Conservation (phyloP, 2,113 vertebrate species). For the Pogonocichla stellata region DNA sequence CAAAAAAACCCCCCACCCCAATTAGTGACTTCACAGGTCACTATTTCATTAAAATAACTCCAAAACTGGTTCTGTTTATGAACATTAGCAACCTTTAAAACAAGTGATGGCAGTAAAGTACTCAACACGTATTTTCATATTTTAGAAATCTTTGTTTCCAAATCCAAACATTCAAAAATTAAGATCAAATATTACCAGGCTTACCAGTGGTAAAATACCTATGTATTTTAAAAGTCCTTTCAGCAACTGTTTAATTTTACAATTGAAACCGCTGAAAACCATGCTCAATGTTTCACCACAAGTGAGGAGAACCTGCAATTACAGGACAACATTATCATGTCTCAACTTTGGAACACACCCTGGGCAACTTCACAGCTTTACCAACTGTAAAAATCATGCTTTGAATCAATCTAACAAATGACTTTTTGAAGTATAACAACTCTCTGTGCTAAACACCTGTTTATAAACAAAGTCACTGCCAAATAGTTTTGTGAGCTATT, state of each 20-base stretch:
- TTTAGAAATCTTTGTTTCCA: neutral
- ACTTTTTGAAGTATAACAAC: neutral
- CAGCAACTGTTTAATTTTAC: neutral
- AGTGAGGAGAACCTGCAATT: neutral
- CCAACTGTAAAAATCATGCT: neutral
- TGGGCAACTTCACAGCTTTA: neutral
- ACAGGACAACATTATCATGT: neutral
- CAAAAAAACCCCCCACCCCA: neutral
- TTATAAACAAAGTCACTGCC: neutral
- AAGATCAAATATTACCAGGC: neutral
- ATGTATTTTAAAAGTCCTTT: constrained; percentile 7
- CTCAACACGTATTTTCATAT: neutral
- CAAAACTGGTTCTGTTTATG: neutral
- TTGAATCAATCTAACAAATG: neutral
- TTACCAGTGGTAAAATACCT: constrained; percentile 25
- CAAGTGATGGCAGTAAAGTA: neutral
- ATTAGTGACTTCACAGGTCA: neutral
- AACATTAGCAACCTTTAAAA: neutral
- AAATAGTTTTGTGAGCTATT: neutral
- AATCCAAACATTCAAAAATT: constrained; percentile 23
- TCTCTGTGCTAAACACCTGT: neutral
- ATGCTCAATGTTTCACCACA: neutral
- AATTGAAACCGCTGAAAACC: neutral
- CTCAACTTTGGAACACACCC: neutral
- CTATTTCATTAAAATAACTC: neutral